These are phyloP conservation scores for Dioctria rufipes DNA, from an alignment of 2,888 invertebrate genomes.

Conservation along the genomic window DNA sequence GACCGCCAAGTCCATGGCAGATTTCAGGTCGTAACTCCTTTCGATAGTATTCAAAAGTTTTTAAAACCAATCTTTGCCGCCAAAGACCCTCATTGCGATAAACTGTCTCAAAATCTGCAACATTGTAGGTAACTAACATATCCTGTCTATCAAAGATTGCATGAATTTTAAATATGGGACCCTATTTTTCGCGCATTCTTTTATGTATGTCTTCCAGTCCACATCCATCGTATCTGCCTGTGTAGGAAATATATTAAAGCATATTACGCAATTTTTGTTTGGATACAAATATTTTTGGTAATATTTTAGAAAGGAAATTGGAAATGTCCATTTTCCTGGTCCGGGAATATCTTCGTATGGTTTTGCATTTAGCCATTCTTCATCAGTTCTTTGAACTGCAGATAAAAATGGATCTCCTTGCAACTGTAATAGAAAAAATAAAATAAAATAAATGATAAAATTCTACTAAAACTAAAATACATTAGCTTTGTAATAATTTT, in stretches of 20 bases:
- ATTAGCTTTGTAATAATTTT: no score
- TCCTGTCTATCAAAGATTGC: conserved; percentile 32
- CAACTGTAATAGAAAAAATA: background rate
- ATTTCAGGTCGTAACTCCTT: conserved; percentile 33
- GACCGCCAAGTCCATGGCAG: conserved; percentile 63
- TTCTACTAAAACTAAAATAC: no score
- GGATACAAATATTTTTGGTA: background rate
- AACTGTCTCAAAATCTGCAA: conserved; percentile 45
- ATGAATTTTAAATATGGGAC: conserved; percentile 40
- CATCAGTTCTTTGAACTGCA: conserved; percentile 4
- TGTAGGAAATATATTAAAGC: background rate
- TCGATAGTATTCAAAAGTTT: conserved; percentile 51
- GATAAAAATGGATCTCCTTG: background rate
- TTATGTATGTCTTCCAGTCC: conserved; percentile 9
- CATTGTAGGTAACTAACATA: conserved; percentile 29
- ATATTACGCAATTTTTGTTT: background rate
- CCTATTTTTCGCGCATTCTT: conserved; percentile 48
- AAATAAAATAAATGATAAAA: no score
- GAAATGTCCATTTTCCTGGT: conserved; percentile 61
- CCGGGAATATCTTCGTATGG: conserved; percentile 65
- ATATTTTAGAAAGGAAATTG: conserved; percentile 62
- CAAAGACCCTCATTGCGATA: conserved; percentile 60
- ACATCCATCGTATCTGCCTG: conserved; percentile 57
- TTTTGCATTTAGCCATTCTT: conserved; percentile 61
- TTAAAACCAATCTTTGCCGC: conserved; percentile 32